phyloP scores from a whole-genome alignment of 2,888 invertebrate genomes.

The Lasioglossum calceatum region DNA sequence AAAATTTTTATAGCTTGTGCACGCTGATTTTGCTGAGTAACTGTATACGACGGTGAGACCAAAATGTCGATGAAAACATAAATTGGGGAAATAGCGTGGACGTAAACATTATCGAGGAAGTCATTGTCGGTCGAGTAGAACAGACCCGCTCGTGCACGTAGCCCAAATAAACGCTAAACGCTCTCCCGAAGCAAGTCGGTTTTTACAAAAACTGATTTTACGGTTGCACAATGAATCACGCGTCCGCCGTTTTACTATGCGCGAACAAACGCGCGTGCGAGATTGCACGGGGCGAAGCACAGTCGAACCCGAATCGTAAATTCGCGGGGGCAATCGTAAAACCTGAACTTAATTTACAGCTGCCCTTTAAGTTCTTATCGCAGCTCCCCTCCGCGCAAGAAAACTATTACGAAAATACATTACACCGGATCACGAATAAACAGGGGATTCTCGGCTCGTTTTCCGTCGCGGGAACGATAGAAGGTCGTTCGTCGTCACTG shows the following conservation, averaged over 20 bases:
- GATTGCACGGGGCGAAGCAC: background rate
- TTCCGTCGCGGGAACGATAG: background rate
- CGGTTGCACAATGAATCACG: background rate
- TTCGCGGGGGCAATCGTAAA: background rate
- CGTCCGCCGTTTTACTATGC: background rate
- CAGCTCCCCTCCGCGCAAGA: background rate
- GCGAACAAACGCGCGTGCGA: background rate
- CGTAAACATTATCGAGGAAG: too few species aligned
- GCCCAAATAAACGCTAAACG: background rate
- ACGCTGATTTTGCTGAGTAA: too few species aligned
- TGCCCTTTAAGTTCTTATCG: constrained; percentile 1
- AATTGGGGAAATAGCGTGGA: too few species aligned
- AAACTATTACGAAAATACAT: constrained; percentile 1
- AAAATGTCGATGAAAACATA: too few species aligned
- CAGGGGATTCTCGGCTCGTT: background rate
- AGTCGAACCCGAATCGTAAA: constrained; percentile 3
- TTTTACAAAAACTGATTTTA: background rate
- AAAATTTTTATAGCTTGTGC: too few species aligned
- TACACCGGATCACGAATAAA: background rate
- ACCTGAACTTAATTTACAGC: constrained; percentile 7
- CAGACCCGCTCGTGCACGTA: background rate
- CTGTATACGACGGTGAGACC: too few species aligned
- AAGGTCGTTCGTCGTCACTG: background rate
- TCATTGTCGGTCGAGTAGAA: too few species aligned
- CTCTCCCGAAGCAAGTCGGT: background rate